These are phyloP conservation scores for Probosciger aterrimus DNA, from an alignment of 2,113 vertebrate species.

Conservation along the genomic window DNA sequence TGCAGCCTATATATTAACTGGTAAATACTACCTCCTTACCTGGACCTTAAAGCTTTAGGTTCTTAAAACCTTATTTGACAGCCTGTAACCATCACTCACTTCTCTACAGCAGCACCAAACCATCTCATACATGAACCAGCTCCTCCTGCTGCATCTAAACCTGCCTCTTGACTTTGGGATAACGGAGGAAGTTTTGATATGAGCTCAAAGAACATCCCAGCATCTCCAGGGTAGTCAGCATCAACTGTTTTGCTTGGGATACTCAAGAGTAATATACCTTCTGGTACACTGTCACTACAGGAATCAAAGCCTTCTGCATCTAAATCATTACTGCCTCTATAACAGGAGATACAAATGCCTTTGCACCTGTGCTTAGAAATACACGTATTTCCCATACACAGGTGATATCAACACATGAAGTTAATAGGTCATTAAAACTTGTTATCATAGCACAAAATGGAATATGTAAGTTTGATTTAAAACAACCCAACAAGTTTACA, in stretches of 20 bases:
- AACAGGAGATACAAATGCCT: not conserved
- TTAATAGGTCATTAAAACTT: not conserved
- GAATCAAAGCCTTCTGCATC: not conserved
- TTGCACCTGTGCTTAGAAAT: not conserved
- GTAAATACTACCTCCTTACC: not conserved
- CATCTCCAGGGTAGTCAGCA: not conserved
- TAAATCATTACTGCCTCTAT: not conserved
- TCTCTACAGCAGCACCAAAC: not conserved
- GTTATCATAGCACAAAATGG: not conserved
- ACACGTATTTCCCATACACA: fast-evolving
- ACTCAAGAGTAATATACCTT: not conserved
- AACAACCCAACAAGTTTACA: not conserved
- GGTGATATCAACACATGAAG: not conserved
- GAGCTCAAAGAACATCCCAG: not conserved
- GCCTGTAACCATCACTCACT: not conserved
- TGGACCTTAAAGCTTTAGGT: not conserved
- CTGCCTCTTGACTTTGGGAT: not conserved
- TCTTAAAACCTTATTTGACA: not conserved
- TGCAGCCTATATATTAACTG: not conserved
- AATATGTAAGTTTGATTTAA: not conserved
- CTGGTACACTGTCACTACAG: not conserved
- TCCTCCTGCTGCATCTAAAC: not conserved
- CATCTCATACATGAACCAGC: not conserved
- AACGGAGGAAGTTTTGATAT: not conserved
- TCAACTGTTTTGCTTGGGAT: not conserved